These are phyloP conservation scores for Pitta sordida DNA, from an alignment of 2,113 vertebrate genomes.

Conservation along the genomic window DNA sequence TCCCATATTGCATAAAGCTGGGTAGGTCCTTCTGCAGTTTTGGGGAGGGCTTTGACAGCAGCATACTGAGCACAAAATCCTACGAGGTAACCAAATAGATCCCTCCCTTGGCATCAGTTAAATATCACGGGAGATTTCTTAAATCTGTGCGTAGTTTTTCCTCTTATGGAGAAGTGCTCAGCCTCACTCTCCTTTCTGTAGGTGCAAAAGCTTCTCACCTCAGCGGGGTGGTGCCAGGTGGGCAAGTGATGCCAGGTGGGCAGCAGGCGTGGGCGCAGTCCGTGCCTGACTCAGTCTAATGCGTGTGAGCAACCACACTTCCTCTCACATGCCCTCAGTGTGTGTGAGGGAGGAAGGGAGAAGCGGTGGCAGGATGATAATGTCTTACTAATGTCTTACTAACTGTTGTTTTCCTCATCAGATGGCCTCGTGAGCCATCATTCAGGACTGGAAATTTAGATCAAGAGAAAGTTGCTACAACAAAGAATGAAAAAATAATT, in stretches of 20 bases:
- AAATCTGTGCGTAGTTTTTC: slow-evolving; percentile 18
- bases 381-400: slow-evolving; percentile 6
- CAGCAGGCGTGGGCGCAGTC: neutral
- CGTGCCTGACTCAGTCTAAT: slow-evolving; percentile 38
- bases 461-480: neutral
- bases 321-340: slow-evolving; percentile 15
- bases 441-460: neutral
- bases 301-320: neutral
- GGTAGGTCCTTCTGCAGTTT: neutral
- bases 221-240: neutral
- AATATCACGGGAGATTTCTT: neutral
- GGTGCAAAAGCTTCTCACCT: slow-evolving; percentile 38
- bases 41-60: neutral
- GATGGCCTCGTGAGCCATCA: slow-evolving; percentile 22
- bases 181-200: neutral
- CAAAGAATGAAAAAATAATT: neutral
- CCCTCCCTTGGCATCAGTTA: neutral
- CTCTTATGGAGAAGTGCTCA: slow-evolving; percentile 22
- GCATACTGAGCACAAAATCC: neutral
- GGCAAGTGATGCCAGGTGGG: neutral
- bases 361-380: neutral
- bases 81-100: neutral
- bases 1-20: neutral
- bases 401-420: slow-evolving; percentile 37
- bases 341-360: neutral